These are phyloP conservation scores for Julus scandinavius DNA, from an alignment of 2,888 invertebrate genomes.

Conservation along the genomic window DNA sequence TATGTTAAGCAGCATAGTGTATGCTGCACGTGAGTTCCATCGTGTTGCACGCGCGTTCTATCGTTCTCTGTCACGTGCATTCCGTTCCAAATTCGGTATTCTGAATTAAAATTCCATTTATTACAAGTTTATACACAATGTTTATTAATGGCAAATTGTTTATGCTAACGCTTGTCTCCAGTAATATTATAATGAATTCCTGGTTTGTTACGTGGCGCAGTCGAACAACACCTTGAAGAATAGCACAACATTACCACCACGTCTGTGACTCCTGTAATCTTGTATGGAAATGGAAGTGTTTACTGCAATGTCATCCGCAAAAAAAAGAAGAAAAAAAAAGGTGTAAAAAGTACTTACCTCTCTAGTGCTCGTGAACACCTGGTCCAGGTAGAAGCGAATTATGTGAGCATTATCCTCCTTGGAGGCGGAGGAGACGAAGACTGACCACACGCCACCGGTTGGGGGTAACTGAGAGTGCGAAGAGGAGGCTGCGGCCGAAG, in stretches of 20 bases:
- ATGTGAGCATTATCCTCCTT: constrained; percentile 53
- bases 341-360: constrained; percentile 22
- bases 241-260: too few species aligned
- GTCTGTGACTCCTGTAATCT: too few species aligned
- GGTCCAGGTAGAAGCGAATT: constrained; percentile 52
- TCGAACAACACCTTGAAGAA: background rate
- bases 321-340: background rate
- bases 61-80: too few species aligned
- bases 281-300: background rate
- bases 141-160: too few species aligned
- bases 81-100: too few species aligned
- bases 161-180: too few species aligned
- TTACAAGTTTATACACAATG: background rate
- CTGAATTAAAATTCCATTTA: background rate
- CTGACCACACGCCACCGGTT: constrained; percentile 51
- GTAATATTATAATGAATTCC: too few species aligned
- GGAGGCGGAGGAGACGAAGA: constrained; percentile 49
- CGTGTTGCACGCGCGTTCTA: too few species aligned
- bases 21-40: too few species aligned
- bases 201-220: too few species aligned
- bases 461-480: constrained; percentile 7
- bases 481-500: background rate
- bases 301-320: background rate
- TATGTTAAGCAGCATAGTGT: too few species aligned
- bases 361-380: constrained; percentile 52